Percentiles rank a stretch among this genome's conserved stretches.
Conservation (phyloP, 2,888 invertebrate species). For the Patella caerulea region DNA sequence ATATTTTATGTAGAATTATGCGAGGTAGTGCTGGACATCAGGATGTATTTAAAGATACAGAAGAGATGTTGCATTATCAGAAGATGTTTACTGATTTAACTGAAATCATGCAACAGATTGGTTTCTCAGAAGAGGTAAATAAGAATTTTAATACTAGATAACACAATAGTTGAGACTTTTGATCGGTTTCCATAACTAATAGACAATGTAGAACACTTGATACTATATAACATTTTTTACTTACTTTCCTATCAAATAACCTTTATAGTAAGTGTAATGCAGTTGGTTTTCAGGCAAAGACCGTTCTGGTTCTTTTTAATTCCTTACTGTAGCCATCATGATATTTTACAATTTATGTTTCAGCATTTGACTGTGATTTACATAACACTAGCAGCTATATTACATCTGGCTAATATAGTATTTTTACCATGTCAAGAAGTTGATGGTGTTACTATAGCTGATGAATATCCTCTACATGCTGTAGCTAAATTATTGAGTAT, state of each 20-base stretch:
- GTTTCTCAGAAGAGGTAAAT: slow-evolving; percentile 59
- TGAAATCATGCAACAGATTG: slow-evolving; percentile 55
- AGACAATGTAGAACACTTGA: too few species aligned
- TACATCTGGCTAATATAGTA: slow-evolving; percentile 62
- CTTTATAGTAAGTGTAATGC: too few species aligned
- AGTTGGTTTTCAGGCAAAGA: too few species aligned
- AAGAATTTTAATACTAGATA: not conserved
- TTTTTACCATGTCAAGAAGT: slow-evolving; percentile 60
- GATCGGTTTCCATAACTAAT: too few species aligned
- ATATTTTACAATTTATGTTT: slow-evolving; percentile 18
- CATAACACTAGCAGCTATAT: slow-evolving; percentile 58
- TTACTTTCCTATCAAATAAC: too few species aligned
- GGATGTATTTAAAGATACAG: slow-evolving; percentile 48
- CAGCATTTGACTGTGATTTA: slow-evolving; percentile 61
- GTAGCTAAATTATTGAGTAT: slow-evolving; percentile 56
- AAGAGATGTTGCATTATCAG: slow-evolving; percentile 53
- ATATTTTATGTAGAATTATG: slow-evolving; percentile 47
- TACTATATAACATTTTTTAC: too few species aligned
- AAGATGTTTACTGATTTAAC: slow-evolving; percentile 56
- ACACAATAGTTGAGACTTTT: too few species aligned
- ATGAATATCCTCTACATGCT: slow-evolving; percentile 57
- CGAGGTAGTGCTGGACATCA: slow-evolving; percentile 45
- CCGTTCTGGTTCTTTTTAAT: too few species aligned
- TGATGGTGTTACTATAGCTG: slow-evolving; percentile 57
- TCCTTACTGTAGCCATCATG: too few species aligned